Percentiles rank a stretch among this genome's conserved stretches.
Conservation (phyloP, 2,797 vertebrate species). For the Arnoldichthys spilopterus region DNA sequence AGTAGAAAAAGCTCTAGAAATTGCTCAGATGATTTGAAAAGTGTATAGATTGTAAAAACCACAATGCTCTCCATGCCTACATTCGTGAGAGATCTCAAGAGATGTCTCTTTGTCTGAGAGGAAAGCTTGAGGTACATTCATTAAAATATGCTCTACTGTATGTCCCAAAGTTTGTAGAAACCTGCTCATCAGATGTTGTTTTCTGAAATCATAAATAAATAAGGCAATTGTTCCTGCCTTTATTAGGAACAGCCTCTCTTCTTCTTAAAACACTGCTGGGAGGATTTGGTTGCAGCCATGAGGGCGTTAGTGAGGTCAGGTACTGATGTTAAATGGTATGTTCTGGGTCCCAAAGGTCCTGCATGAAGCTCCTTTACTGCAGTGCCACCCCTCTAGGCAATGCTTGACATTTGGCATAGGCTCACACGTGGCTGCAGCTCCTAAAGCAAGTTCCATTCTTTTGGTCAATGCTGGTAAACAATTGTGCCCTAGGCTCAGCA, state of each 20-base stretch:
- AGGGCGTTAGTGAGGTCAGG: not conserved
- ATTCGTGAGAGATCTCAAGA: conserved; percentile 61
- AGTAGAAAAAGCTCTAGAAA: conserved; percentile 44
- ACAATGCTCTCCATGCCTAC: conserved; percentile 54
- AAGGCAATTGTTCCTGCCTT: no score
- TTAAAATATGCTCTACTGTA: conserved; percentile 33
- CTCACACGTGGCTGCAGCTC: no score
- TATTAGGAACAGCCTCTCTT: not conserved
- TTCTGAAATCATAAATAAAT: not conserved
- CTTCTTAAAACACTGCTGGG: not conserved
- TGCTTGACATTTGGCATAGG: no score
- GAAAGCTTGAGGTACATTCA: conserved; percentile 64
- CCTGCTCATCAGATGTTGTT: not conserved
- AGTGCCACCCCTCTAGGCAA: no score
- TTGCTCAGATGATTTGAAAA: not conserved
- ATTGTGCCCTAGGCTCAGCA: no score
- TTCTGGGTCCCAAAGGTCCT: not conserved
- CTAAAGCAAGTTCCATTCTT: not conserved
- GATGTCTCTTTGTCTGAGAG: conserved; percentile 45
- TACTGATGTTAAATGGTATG: not conserved
- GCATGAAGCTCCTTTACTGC: not conserved
- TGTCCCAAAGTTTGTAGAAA: not conserved
- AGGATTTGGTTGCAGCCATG: not conserved
- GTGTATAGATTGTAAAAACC: conserved; percentile 33
- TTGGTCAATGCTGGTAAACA: not conserved